phyloP scores from a whole-genome alignment of 2,888 invertebrate genomes.

The Brenthis daphne region DNA sequence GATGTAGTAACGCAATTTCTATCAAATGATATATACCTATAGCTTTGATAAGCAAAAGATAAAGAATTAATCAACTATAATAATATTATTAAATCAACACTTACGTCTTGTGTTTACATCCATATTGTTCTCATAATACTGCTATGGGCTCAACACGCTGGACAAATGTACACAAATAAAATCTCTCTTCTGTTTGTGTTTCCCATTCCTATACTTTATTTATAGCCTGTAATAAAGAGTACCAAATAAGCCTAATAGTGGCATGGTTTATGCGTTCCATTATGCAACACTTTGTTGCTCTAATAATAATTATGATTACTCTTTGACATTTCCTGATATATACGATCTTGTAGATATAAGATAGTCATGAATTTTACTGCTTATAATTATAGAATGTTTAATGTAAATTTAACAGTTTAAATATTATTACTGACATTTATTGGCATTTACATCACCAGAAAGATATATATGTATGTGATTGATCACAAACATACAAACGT shows the following conservation, averaged over 20 bases:
- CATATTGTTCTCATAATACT: conserved; percentile 74
- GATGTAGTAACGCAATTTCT: no score
- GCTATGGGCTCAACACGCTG: conserved; percentile 50
- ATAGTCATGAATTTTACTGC: no score
- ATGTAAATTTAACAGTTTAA: no score
- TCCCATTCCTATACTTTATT: conserved; percentile 42
- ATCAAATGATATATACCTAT: no score
- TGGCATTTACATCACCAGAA: no score
- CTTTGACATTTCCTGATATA: background rate
- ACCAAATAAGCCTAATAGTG: conserved; percentile 22
- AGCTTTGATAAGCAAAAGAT: conserved; percentile 46
- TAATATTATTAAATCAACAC: conserved; percentile 55
- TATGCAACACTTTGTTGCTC: conserved; percentile 21
- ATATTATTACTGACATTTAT: no score
- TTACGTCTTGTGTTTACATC: conserved; percentile 47
- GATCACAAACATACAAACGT: no score
- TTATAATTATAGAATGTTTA: no score
- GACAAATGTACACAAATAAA: conserved; percentile 49
- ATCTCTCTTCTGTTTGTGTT: conserved; percentile 42
- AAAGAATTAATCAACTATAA: conserved; percentile 49
- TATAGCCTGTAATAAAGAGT: conserved; percentile 47
- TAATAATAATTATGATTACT: conserved; percentile 3
- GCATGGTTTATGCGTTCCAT: conserved; percentile 13
- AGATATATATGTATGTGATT: no score
- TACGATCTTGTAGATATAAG: no score